Percentiles rank a stretch among this genome's conserved stretches.
Evolutionary conservation across 2,888 invertebrate species (phyloP).

Genomic region (Lepeophtheirus nordmannii): DNA sequence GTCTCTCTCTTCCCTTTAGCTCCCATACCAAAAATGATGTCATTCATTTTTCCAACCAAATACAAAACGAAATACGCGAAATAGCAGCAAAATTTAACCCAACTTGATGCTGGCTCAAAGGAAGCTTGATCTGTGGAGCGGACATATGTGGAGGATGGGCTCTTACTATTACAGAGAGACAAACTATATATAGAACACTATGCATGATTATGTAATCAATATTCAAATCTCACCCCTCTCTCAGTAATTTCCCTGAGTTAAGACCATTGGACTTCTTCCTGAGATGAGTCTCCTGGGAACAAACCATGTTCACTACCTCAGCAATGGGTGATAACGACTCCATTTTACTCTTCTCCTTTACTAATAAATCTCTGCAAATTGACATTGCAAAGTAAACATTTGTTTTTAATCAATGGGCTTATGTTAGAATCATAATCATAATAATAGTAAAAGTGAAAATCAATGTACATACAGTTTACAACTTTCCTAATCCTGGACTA

Average conservation of each 20-base stretch:
- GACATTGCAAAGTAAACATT: too few relatives aligned
- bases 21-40: neutral
- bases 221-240: neutral
- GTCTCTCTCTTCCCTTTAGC: neutral
- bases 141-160: neutral
- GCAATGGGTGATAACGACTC: neutral
- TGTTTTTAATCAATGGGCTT: too few relatives aligned
- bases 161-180: neutral
- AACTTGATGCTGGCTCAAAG: neutral
- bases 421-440: too few relatives aligned
- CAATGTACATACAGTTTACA: too few relatives aligned
- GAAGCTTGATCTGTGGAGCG: neutral
- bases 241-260: neutral
- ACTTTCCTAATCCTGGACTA: too few relatives aligned
- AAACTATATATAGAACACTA: neutral
- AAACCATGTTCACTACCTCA: neutral
- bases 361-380: too few relatives aligned
- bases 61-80: neutral
- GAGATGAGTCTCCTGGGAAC: neutral
- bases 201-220: neutral
- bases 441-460: too few relatives aligned
- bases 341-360: neutral
- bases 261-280: neutral
- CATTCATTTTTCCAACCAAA: neutral
- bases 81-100: neutral